A percentile compares a stretch with the other conserved stretches of the same genome.
Conservation (phyloP, 2,888 invertebrate species). For the Strigamia crassipes region DNA sequence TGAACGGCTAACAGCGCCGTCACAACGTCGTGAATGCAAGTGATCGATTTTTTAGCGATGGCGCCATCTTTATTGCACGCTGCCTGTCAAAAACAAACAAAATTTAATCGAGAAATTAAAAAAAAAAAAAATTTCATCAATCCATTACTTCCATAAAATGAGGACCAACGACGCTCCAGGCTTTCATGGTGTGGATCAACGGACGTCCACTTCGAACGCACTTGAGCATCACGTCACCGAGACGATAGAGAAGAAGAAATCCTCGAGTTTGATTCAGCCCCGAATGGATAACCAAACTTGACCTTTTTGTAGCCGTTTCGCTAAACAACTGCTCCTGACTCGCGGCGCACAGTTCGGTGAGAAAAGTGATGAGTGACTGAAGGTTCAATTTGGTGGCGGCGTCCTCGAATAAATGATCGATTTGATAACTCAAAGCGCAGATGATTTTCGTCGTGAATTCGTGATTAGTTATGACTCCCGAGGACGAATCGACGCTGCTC, state of each 20-base stretch:
- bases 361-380: constrained; percentile 79
- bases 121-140: background rate
- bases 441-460: constrained; percentile 85
- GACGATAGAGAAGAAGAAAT: constrained; percentile 68
- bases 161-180: constrained; percentile 88
- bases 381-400: constrained; percentile 85
- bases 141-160: constrained; percentile 83
- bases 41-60: constrained; percentile 86
- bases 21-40: constrained; percentile 87
- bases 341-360: constrained; percentile 80
- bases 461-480: constrained; percentile 63
- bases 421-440: constrained; percentile 85
- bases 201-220: constrained; percentile 86
- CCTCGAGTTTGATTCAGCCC: constrained; percentile 42
- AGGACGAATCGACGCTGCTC: constrained; percentile 64
- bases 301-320: constrained; percentile 54
- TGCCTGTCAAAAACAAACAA: constrained; percentile 65
- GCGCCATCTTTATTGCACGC: constrained; percentile 87
- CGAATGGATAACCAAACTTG: constrained; percentile 49
- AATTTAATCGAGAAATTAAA: background rate
- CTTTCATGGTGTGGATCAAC: constrained; percentile 85
- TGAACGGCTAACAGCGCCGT: constrained; percentile 84
- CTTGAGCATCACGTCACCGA: constrained; percentile 85
- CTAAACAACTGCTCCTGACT: constrained; percentile 76
- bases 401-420: constrained; percentile 86